Conservation (phyloP, 2,888 invertebrate genomes). For the Lithophane socia region DNA sequence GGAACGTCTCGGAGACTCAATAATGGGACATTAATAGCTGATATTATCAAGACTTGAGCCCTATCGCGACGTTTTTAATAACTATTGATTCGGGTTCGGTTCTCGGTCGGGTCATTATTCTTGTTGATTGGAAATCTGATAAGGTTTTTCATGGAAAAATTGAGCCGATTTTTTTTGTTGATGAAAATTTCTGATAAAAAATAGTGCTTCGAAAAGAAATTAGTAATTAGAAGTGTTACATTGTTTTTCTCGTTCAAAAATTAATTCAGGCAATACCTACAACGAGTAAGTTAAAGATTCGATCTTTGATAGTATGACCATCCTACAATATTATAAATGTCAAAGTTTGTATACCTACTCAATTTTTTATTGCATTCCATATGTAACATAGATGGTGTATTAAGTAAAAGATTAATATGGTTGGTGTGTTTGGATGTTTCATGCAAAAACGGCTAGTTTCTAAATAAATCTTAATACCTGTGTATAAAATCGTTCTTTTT, state of each 20-base stretch:
- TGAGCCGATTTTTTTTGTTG: neutral
- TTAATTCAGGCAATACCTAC: neutral
- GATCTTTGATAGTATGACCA: too few species aligned
- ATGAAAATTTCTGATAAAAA: neutral
- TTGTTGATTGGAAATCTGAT: constrained; percentile 47
- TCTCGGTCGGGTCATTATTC: constrained; percentile 20
- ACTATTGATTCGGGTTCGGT: constrained; percentile 34
- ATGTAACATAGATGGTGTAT: too few species aligned
- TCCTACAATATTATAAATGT: too few species aligned
- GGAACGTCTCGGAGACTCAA: constrained; percentile 25
- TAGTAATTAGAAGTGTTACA: neutral
- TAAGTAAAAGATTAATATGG: too few species aligned
- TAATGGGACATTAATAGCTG: constrained; percentile 55
- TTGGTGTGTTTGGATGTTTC: too few species aligned
- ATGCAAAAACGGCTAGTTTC: too few species aligned
- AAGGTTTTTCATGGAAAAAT: constrained; percentile 12
- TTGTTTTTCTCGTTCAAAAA: neutral
- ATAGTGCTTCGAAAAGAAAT: neutral
- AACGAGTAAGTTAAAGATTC: too few species aligned
- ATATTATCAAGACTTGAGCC: constrained; percentile 28
- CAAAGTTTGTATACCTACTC: too few species aligned
- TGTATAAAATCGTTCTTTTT: neutral
- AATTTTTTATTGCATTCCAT: too few species aligned
- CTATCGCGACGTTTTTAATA: constrained; percentile 49
- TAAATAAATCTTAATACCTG: too few species aligned